phyloP scores from a whole-genome alignment of 2,797 vertebrate species.

The Astyanax mexicanus region DNA sequence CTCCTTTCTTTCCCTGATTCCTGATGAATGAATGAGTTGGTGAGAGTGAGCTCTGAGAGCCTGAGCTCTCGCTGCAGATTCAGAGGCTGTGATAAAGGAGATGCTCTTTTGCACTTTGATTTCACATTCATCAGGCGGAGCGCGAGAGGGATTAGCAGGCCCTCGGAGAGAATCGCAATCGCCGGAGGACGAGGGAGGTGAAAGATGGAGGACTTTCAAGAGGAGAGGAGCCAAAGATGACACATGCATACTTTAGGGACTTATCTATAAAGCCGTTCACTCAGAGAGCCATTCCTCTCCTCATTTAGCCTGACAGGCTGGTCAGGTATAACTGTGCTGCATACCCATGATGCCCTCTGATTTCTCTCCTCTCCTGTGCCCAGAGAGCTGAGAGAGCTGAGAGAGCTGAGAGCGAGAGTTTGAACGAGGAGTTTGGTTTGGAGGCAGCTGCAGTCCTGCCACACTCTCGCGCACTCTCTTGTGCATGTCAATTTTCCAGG shows the following conservation, averaged over 20 bases:
- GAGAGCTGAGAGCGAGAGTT: background rate
- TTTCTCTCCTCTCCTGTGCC: background rate
- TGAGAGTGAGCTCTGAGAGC: background rate
- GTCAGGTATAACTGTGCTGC: background rate
- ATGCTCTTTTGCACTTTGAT: conserved; percentile 4
- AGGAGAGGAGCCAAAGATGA: background rate
- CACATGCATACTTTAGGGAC: background rate
- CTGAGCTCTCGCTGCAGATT: background rate
- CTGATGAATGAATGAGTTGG: background rate
- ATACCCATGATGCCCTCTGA: background rate
- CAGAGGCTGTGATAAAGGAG: background rate
- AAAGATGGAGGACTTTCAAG: background rate
- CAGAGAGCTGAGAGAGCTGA: background rate
- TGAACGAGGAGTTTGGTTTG: conserved; percentile 57
- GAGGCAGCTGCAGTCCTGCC: conserved; percentile 72
- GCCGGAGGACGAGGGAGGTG: background rate
- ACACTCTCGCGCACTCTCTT: conserved; percentile 67
- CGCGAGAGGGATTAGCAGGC: conserved; percentile 4
- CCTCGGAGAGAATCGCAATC: conserved; percentile 2
- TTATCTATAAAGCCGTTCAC: background rate
- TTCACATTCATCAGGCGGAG: conserved; percentile 12
- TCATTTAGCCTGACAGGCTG: background rate
- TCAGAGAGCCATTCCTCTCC: conserved; percentile 27
- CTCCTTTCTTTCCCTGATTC: background rate
- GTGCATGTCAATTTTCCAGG: conserved; percentile 72